Evolutionary conservation across 1,140 invertebrate genomes (phyloP).

Genomic region (Leptestheria dahalacensis): DNA sequence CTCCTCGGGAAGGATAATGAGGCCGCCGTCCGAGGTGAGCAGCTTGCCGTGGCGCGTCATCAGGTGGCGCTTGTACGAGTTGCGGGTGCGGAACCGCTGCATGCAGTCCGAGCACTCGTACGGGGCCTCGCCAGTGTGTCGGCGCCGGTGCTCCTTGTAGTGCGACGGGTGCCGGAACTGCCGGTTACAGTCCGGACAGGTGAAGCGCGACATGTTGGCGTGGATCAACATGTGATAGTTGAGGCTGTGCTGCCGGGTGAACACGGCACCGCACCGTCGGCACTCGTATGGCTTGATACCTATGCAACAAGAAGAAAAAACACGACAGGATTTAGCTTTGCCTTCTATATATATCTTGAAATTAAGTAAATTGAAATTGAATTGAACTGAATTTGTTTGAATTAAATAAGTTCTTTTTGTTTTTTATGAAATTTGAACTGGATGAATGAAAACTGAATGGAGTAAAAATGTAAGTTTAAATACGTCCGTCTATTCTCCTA

Average conservation of each 20-base stretch:
- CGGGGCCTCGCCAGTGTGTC: constrained; percentile 49
- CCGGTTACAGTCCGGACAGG: constrained; percentile 42
- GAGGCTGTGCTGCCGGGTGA: constrained; percentile 46
- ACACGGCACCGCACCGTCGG: constrained; percentile 42
- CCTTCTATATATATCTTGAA: too few species aligned
- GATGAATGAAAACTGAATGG: too few species aligned
- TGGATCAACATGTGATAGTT: constrained; percentile 54
- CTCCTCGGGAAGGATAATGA: constrained; percentile 37
- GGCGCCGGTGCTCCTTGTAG: constrained; percentile 45
- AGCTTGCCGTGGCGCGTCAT: constrained; percentile 44
- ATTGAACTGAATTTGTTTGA: too few species aligned
- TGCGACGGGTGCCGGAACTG: constrained; percentile 51
- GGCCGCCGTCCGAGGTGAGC: constrained; percentile 37
- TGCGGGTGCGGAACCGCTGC: constrained; percentile 44
- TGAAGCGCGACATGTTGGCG: constrained; percentile 46
- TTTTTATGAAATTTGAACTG: too few species aligned
- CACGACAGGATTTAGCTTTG: too few species aligned
- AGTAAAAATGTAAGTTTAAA: too few species aligned
- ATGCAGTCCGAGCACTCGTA: constrained; percentile 47
- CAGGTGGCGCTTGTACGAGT: constrained; percentile 46
- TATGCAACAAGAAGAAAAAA: constrained; percentile 26
- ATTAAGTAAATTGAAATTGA: too few species aligned
- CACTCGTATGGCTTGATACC: constrained; percentile 49
- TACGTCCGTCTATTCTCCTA: too few species aligned
- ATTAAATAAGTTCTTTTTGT: too few species aligned